phyloP scores from a whole-genome alignment of 2,113 vertebrate species.

The Lampris megalopsis region DNA sequence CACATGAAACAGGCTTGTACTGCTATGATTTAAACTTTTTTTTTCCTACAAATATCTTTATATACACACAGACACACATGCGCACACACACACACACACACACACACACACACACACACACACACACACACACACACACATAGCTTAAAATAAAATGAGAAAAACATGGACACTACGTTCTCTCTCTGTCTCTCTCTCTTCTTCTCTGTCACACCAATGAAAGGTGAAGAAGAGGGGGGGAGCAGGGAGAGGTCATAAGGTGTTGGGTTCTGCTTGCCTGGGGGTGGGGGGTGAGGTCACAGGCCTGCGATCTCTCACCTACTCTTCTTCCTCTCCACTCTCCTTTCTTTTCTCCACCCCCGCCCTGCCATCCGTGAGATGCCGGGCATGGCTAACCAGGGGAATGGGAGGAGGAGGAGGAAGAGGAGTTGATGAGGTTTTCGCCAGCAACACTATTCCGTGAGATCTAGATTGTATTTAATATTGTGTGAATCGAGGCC shows the following conservation, averaged over 20 bases:
- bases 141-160: too few relatives aligned
- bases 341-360: not conserved
- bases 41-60: too few relatives aligned
- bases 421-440: conserved; percentile 11
- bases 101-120: too few relatives aligned
- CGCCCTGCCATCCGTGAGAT: conserved; percentile 35
- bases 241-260: not conserved
- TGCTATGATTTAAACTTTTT: too few relatives aligned
- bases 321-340: not conserved
- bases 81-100: too few relatives aligned
- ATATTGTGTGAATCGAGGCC: too few relatives aligned
- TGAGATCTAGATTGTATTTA: too few relatives aligned
- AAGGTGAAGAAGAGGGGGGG: not conserved
- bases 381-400: conserved; percentile 31
- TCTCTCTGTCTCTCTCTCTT: not conserved
- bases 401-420: conserved; percentile 34
- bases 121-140: too few relatives aligned
- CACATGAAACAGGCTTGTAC: too few relatives aligned
- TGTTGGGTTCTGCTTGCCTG: conserved; percentile 6
- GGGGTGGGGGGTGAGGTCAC: not conserved
- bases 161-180: not conserved
- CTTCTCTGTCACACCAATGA: too few relatives aligned
- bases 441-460: too few relatives aligned
- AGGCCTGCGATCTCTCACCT: conserved; percentile 12
- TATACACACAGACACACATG: too few relatives aligned